Base-by-base conservation (phyloP, 2,888 invertebrate species). In the Tyria jacobaeae region DNA sequence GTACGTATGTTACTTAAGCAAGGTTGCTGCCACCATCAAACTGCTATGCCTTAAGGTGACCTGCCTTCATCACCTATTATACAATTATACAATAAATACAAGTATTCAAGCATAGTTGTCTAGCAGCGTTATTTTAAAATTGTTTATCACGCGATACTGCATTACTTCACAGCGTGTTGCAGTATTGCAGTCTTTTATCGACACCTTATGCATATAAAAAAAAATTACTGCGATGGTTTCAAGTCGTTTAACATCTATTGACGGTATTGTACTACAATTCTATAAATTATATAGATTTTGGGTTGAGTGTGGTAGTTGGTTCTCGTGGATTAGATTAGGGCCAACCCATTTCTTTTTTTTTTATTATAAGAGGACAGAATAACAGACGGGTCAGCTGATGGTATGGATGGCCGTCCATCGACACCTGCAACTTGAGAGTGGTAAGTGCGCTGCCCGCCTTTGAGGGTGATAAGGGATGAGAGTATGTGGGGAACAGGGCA, bases 91-190 rank as follows among this genome's bases (percentile, higher is more conserved):
- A 41, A 10, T 17, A 17, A 17, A 17, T n/a, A 17, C 41, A 17
- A 21, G 3, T 3, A 35, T 12, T 6, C 27, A 31, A 31, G 27
- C 7, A 31, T 21, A 21, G 44, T 44, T 21, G 17, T 44, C 10
- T 44, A 44, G 10, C 17, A 44, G 17, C 44, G 44, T 41, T 44
- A 21, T 17, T 17, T 51, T 51, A 35, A 14, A 39, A 39, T 49
- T n/a, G 31, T 12, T n/a, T 35, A 41, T 47, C 68, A 71, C 65
- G 68, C 64, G 62, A 68, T 62, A 59, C 59, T 62, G 62, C 62
- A 68, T 62, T 57, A 44, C 56, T 15, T 44, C 15, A 21, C 12
- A 24, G 41, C 62, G 62, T 63, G n/a, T n/a, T n/a, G n/a, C n/a
- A n/a, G n/a, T n/a, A n/a, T n/a, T n/a, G n/a, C n/a, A n/a, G n/a